Evolutionary conservation across 1,140 invertebrate species (phyloP).

Genomic region (Brachionus sp.): DNA sequence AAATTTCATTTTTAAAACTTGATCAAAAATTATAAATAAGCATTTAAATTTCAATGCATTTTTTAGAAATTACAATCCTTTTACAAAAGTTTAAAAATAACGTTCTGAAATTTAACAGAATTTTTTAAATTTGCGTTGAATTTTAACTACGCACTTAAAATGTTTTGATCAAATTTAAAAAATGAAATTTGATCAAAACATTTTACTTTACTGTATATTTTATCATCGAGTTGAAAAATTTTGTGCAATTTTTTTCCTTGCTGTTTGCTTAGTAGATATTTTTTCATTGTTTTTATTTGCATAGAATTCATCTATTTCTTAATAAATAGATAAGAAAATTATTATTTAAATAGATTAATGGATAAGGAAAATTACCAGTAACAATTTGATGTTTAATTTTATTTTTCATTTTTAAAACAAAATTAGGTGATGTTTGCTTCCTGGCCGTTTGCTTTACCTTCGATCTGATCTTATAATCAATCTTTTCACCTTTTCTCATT

Average conservation of each 20-base stretch:
- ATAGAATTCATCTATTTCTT: background rate
- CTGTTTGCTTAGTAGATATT: background rate
- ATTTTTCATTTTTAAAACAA: background rate
- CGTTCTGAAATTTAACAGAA: too few species aligned
- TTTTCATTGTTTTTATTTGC: background rate
- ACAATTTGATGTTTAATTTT: background rate
- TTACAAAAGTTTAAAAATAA: too few species aligned
- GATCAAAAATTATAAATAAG: too few species aligned
- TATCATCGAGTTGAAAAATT: background rate
- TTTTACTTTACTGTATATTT: too few species aligned
- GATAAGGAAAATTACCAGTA: background rate
- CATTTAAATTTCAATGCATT: too few species aligned
- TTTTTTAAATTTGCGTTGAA: too few species aligned
- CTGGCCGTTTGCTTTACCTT: conserved; percentile 2
- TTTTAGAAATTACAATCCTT: too few species aligned
- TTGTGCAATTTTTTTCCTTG: background rate
- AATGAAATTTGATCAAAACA: too few species aligned
- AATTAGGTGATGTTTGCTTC: background rate
- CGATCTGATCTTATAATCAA: background rate
- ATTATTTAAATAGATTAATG: background rate
- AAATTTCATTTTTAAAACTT: too few species aligned
- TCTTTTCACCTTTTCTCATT: background rate
- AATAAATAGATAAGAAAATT: background rate
- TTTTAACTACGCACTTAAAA: too few species aligned
- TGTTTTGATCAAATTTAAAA: too few species aligned